A percentile compares a stretch with the other conserved stretches of the same genome.
These are phyloP conservation scores for Esox niger DNA, from an alignment of 2,113 vertebrate species.

Conservation along the genomic window DNA sequence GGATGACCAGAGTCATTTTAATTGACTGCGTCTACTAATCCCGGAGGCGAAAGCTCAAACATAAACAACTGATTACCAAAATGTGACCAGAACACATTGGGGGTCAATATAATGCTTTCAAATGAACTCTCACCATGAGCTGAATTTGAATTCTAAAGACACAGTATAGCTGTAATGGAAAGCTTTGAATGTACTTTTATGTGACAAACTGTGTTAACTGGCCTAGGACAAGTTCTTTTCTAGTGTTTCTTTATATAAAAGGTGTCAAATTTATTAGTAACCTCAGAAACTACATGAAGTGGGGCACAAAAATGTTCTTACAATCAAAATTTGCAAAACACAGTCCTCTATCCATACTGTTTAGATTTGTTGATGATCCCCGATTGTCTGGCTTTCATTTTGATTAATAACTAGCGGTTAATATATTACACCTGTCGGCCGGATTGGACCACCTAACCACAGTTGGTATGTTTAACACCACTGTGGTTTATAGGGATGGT, in stretches of 20 bases:
- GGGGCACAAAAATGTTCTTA: too few relatives aligned
- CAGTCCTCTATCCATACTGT: too few relatives aligned
- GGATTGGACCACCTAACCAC: too few relatives aligned
- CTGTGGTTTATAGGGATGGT: slow-evolving; percentile 8
- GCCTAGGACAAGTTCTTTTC: slow-evolving; percentile 19
- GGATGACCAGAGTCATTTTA: not conserved
- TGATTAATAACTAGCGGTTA: too few relatives aligned
- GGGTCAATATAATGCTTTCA: not conserved
- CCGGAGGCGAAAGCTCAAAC: not conserved
- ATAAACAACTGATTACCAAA: not conserved
- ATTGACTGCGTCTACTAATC: not conserved
- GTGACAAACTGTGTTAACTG: slow-evolving; percentile 44
- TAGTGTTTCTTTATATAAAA: slow-evolving; percentile 25
- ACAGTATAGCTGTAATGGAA: slow-evolving; percentile 11
- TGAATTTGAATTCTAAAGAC: not conserved
- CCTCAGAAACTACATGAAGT: too few relatives aligned
- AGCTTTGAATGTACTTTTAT: slow-evolving; percentile 27
- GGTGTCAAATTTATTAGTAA: too few relatives aligned
- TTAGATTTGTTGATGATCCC: too few relatives aligned
- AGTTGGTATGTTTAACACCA: too few relatives aligned
- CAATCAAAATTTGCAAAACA: too few relatives aligned
- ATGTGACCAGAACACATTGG: too few relatives aligned
- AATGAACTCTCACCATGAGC: not conserved
- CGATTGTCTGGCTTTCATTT: too few relatives aligned
- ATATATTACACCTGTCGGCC: too few relatives aligned